Evolutionary conservation across 2,888 invertebrate genomes (phyloP).

Genomic region (Microctonus brassicae): DNA sequence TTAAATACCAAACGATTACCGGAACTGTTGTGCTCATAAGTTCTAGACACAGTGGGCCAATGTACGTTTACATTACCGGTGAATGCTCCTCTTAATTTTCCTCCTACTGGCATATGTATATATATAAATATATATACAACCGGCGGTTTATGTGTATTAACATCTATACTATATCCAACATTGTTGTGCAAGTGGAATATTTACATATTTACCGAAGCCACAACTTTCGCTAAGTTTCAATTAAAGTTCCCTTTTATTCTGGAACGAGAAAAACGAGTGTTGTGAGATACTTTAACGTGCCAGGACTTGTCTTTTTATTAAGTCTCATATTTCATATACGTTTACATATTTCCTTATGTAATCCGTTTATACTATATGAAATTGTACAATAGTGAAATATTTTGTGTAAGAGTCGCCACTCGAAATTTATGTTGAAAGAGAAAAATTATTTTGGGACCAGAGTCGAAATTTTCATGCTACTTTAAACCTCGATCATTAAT

Average conservation of each 20-base stretch:
- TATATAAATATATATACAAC: slow-evolving; percentile 25
- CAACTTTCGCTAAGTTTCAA: slow-evolving; percentile 49
- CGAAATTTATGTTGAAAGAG: too few species aligned
- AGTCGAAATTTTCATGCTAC: too few species aligned
- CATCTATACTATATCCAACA: slow-evolving; percentile 48
- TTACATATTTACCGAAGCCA: slow-evolving; percentile 60
- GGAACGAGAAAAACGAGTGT: slow-evolving; percentile 16
- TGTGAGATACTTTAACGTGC: background rate
- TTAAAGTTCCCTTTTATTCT: slow-evolving; percentile 37
- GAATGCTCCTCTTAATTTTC: slow-evolving; percentile 15
- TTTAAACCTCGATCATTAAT: too few species aligned
- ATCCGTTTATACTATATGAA: too few species aligned
- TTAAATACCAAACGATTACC: slow-evolving; percentile 66
- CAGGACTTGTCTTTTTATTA: background rate
- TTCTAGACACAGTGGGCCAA: slow-evolving; percentile 1
- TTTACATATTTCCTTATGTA: too few species aligned
- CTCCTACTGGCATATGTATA: background rate
- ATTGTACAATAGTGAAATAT: too few species aligned
- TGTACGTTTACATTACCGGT: slow-evolving; percentile 24
- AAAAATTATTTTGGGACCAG: too few species aligned
- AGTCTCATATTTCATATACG: slow-evolving; percentile 15
- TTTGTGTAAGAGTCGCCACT: too few species aligned
- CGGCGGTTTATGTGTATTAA: slow-evolving; percentile 46
- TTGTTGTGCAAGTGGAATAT: slow-evolving; percentile 40
- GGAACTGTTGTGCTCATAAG: slow-evolving; percentile 20